Percentiles rank a stretch among this genome's conserved stretches.
Conservation (phyloP, 1,140 invertebrate genomes). For the Laodelphax striatellus region DNA sequence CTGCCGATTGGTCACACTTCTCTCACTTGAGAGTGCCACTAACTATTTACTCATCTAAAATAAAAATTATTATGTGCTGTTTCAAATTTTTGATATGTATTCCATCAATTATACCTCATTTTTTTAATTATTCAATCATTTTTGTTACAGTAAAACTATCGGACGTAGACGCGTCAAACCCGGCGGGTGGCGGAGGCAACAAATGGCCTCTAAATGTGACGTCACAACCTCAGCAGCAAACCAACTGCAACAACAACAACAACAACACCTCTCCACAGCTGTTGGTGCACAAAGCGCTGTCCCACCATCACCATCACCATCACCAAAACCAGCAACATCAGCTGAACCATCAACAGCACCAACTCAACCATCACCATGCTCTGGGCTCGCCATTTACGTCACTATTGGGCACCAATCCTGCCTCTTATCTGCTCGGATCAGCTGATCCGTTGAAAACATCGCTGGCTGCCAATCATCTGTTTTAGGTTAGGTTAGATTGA, state of each 20-base stretch:
- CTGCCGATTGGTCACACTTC: too few species aligned
- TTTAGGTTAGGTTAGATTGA: slow-evolving; percentile 6
- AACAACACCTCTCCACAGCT: slow-evolving; percentile 5
- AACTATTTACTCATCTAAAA: too few species aligned
- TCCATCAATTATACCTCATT: too few species aligned
- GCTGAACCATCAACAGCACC: slow-evolving; percentile 12
- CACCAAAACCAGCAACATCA: slow-evolving; percentile 10
- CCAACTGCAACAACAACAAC: background rate
- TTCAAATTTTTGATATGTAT: too few species aligned
- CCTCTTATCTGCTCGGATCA: slow-evolving; percentile 16
- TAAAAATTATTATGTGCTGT: too few species aligned
- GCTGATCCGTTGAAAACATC: slow-evolving; percentile 11
- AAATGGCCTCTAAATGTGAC: slow-evolving; percentile 8
- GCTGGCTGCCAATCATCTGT: slow-evolving; percentile 16
- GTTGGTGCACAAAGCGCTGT: slow-evolving; percentile 6
- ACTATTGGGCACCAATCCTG: slow-evolving; percentile 7
- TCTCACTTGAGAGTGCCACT: too few species aligned
- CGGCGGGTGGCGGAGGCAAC: background rate
- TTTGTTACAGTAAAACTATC: slow-evolving; percentile 12
- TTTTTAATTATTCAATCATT: background rate
- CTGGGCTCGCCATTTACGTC: slow-evolving; percentile 14
- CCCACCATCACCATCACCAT: slow-evolving; percentile 17
- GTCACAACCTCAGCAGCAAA: background rate
- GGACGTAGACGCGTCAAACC: background rate
- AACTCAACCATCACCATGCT: slow-evolving; percentile 8